These are phyloP conservation scores for Diabrotica virgifera DNA, from an alignment of 1,140 invertebrate species.

Conservation along the genomic window DNA sequence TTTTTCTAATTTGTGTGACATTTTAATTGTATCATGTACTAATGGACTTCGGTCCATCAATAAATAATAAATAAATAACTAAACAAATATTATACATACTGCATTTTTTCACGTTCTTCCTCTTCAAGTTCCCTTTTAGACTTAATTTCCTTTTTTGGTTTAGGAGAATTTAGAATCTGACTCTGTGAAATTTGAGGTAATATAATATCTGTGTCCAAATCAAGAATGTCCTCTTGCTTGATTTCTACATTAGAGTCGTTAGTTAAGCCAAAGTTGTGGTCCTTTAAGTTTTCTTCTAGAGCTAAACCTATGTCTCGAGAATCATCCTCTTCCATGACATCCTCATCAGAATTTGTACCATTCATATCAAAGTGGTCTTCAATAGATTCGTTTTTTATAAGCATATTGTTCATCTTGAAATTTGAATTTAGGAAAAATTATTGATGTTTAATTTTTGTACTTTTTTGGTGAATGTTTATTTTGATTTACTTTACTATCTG, in stretches of 20 bases:
- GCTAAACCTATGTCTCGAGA: conserved; percentile 32
- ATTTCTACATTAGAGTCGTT: conserved; percentile 20
- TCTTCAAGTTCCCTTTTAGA: conserved; percentile 82
- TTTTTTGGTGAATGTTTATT: too few relatives aligned
- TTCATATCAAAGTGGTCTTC: conserved; percentile 39
- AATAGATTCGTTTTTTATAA: conserved; percentile 36
- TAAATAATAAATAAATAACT: too few relatives aligned
- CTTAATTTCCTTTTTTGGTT: conserved; percentile 57
- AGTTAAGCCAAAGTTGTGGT: background rate
- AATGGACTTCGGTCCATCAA: too few relatives aligned
- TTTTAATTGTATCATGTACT: too few relatives aligned
- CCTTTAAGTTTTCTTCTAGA: conserved; percentile 28
- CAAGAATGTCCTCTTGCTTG: conserved; percentile 31
- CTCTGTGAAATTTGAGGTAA: conserved; percentile 40
- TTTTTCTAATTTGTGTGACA: too few relatives aligned
- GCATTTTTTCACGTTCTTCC: conserved; percentile 89
- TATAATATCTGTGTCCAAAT: conserved; percentile 40
- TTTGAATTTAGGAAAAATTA: too few relatives aligned
- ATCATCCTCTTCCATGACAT: conserved; percentile 42
- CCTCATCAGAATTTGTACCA: conserved; percentile 39
- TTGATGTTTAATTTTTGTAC: too few relatives aligned
- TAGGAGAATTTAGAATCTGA: conserved; percentile 22
- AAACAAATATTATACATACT: conserved; percentile 56
- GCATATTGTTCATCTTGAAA: conserved; percentile 39
- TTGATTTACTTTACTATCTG: too few relatives aligned